Percentiles rank a stretch among this genome's conserved stretches.
Evolutionary conservation across 2,888 invertebrate genomes (phyloP).

Genomic region (Pammene aurita): DNA sequence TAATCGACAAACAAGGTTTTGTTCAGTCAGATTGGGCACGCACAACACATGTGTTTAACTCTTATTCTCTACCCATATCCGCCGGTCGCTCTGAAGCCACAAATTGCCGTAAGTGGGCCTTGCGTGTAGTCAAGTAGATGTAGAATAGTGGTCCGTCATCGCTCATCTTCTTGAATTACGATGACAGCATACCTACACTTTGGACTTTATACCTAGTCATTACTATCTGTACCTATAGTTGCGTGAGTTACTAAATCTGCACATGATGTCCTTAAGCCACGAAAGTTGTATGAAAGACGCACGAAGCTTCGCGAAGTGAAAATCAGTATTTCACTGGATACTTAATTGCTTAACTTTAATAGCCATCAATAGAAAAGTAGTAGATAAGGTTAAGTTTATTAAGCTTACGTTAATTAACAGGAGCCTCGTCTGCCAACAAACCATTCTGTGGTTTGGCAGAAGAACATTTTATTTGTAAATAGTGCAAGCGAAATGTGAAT

Average conservation of each 20-base stretch:
- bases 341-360: too few relatives aligned
- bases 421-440: too few relatives aligned
- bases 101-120: constrained; percentile 32
- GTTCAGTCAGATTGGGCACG: constrained; percentile 13
- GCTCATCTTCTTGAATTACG: constrained; percentile 17
- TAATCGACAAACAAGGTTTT: not conserved
- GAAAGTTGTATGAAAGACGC: not conserved
- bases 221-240: not conserved
- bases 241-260: not conserved
- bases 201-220: not conserved
- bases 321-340: too few relatives aligned
- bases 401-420: too few relatives aligned
- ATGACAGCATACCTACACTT: constrained; percentile 7
- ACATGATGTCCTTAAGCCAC: not conserved
- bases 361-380: too few relatives aligned
- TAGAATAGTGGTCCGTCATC: constrained; percentile 17
- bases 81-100: constrained; percentile 7
- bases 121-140: constrained; percentile 17
- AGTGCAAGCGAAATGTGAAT: too few relatives aligned
- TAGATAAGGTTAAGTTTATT: too few relatives aligned
- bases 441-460: too few relatives aligned
- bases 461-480: too few relatives aligned
- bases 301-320: too few relatives aligned
- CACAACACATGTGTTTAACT: constrained; percentile 13
- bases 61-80: constrained; percentile 31